Evolutionary conservation across 2,113 vertebrate species (phyloP), one percentile per base, ranked within the genome.

Genomic region (Caloenas nicobarica): DNA sequence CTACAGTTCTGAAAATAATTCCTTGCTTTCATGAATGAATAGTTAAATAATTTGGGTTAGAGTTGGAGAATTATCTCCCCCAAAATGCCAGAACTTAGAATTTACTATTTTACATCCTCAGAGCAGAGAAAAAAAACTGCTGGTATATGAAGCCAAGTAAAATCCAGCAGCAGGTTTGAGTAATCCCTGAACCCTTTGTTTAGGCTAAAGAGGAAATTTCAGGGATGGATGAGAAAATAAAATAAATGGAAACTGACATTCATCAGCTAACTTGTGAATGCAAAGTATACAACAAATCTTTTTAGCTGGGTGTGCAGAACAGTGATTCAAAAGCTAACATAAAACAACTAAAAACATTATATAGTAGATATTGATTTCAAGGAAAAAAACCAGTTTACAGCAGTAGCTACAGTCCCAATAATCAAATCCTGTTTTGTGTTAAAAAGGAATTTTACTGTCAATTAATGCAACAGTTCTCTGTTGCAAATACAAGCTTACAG

Each of bases 151-250:
- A 88, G 31, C 29, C 57, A 88, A 78, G 36, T 62, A 80, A 88
- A 86, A 90, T 38, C 22, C 54, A 65, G 50, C 22, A 65, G 9
- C 40, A 88, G 38, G 64, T 82, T 76, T 88, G 19, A 72, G 14
- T 86, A 92, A 90, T 92, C 79, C 34, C 14, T 57, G 34, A 83
- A 40, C 42, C 29, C 15, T 84, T 89, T 91, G 51, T 96, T 92
- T 81, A 87, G 86, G 21, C 19, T 57, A 70, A 95, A 83, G 38
- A 42, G n/a, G 56, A 91, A 87, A 89, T 95, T 89, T 95, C 79
- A 88, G 25, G 65, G 78, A 58, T 94, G 94, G 13, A 12, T 93
- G 85, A 95, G 65, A 89, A 92, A 92, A 23, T 50, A 86, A 91
- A 91, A 92, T 80, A 92, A 92, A 72, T n/a, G 9, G 91, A 94